Conservation (phyloP, 2,113 vertebrate genomes). For the Rattus rattus region DNA sequence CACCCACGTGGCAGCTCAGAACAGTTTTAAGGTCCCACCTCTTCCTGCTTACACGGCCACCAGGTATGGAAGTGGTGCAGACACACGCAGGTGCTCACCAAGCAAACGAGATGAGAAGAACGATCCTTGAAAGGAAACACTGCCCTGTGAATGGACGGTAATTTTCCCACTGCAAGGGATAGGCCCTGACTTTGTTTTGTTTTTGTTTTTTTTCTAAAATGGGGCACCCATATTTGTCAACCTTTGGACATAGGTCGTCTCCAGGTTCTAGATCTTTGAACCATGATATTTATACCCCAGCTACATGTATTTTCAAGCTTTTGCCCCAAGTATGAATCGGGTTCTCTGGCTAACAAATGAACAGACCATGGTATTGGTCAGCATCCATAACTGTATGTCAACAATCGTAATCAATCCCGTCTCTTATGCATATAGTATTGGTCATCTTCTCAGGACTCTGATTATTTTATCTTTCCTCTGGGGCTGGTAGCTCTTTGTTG, state of each 20-base stretch:
- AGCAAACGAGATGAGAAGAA: not conserved
- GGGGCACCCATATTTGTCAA: not conserved
- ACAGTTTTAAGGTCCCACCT: not conserved
- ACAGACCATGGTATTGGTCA: not conserved
- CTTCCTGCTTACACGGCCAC: not conserved
- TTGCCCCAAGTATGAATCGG: not conserved
- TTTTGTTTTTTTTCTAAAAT: not conserved
- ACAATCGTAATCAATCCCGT: not conserved
- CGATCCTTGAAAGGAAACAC: not conserved
- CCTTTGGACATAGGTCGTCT: not conserved
- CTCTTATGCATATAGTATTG: not conserved
- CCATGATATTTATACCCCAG: not conserved
- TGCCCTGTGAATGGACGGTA: not conserved
- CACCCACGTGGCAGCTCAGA: not conserved
- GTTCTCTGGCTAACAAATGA: not conserved
- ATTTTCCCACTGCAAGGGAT: not conserved
- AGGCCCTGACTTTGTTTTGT: not conserved
- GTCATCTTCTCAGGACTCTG: not conserved
- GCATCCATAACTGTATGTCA: not conserved
- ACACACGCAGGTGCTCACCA: not conserved
- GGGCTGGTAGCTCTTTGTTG: not conserved
- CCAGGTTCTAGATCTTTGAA: not conserved
- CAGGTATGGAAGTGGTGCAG: not conserved
- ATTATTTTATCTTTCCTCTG: not conserved
- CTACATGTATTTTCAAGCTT: not conserved